Conservation (phyloP, 2,888 invertebrate species). For the Ditylenchus weischeri region DNA sequence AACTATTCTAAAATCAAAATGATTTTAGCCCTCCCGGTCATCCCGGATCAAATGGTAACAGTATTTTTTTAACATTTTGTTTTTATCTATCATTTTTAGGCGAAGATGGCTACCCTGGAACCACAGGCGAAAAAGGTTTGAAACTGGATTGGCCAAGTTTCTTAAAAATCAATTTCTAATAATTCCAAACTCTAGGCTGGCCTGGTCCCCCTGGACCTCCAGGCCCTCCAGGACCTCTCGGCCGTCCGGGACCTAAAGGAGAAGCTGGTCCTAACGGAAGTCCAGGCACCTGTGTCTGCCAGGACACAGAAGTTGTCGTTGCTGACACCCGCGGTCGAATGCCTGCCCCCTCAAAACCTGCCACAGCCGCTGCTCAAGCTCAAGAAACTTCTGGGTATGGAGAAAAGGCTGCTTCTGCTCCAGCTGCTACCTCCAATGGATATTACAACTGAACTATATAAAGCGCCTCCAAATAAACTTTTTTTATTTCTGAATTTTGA, state of each 20-base stretch:
- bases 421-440: slow-evolving; percentile 24
- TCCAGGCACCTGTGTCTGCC: slow-evolving; percentile 58
- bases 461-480: too few relatives aligned
- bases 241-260: slow-evolving; percentile 53
- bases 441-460: slow-evolving; percentile 18
- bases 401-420: slow-evolving; percentile 18
- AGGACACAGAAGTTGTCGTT: slow-evolving; percentile 58
- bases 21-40: slow-evolving; percentile 38
- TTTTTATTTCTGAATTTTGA: too few relatives aligned
- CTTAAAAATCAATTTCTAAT: too few relatives aligned
- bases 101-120: slow-evolving; percentile 56
- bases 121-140: slow-evolving; percentile 56
- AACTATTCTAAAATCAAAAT: slow-evolving; percentile 28
- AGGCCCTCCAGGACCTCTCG: slow-evolving; percentile 48
- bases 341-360: slow-evolving; percentile 30
- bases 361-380: slow-evolving; percentile 14
- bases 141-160: too few relatives aligned
- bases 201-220: slow-evolving; percentile 57
- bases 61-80: slow-evolving; percentile 35
- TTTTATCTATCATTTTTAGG: slow-evolving; percentile 33
- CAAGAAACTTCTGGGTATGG: slow-evolving; percentile 6
- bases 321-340: slow-evolving; percentile 30
- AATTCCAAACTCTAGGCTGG: slow-evolving; percentile 37
- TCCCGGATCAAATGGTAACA: slow-evolving; percentile 39
- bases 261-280: slow-evolving; percentile 50